Conservation (phyloP, 2,888 invertebrate genomes). For the Mellilla xanthometata region DNA sequence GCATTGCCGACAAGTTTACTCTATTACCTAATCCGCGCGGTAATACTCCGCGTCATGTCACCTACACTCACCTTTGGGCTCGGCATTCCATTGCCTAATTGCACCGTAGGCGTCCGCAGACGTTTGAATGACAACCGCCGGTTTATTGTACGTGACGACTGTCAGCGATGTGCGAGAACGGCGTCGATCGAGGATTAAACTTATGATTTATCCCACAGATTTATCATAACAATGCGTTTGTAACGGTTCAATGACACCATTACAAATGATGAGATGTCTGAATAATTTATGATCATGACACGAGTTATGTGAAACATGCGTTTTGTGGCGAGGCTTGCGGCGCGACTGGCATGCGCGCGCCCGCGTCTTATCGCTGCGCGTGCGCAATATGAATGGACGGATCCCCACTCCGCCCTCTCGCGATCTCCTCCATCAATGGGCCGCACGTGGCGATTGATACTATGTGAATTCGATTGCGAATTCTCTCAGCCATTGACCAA, state of each 20-base stretch:
- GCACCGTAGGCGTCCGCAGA: slow-evolving; percentile 48
- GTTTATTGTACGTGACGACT: slow-evolving; percentile 42
- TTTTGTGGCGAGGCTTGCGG: slow-evolving; percentile 44
- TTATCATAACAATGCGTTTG: slow-evolving; percentile 47
- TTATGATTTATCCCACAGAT: slow-evolving; percentile 36
- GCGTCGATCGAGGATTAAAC: slow-evolving; percentile 44
- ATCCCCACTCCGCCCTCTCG: slow-evolving; percentile 49
- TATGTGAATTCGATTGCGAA: slow-evolving; percentile 41
- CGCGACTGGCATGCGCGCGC: slow-evolving; percentile 37
- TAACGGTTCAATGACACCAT: slow-evolving; percentile 54
- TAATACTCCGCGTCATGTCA: slow-evolving; percentile 52
- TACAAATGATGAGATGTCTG: slow-evolving; percentile 43
- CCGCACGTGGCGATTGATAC: slow-evolving; percentile 68
- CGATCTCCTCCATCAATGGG: slow-evolving; percentile 62
- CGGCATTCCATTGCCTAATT: slow-evolving; percentile 50
- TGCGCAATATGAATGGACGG: slow-evolving; percentile 73
- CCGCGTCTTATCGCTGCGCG: slow-evolving; percentile 49
- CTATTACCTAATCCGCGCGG: slow-evolving; percentile 62
- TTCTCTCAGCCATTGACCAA: not conserved
- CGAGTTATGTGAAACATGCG: slow-evolving; percentile 47
- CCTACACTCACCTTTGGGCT: slow-evolving; percentile 45
- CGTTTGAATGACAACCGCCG: slow-evolving; percentile 47
- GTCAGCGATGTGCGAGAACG: slow-evolving; percentile 45
- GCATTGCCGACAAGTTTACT: slow-evolving; percentile 58
- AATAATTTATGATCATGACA: slow-evolving; percentile 59